Base-by-base conservation (phyloP, 2,797 vertebrate genomes). In the Sibirionetta formosa region DNA sequence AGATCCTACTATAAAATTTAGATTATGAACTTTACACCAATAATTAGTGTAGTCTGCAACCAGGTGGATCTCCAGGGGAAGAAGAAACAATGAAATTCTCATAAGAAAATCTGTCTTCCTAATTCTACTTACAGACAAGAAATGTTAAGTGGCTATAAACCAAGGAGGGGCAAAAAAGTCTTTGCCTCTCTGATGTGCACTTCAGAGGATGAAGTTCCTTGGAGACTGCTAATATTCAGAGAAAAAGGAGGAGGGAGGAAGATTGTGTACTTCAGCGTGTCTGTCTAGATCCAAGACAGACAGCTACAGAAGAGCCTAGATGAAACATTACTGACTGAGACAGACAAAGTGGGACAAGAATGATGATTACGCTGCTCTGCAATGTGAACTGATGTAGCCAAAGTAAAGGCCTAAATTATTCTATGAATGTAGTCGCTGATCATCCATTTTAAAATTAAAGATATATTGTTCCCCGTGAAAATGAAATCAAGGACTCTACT, bases 401-500 rank as follows among this genome's bases (percentile, higher is more conserved):
- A 17, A 80, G 50, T 64, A 42, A 88, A 1, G 1, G 82, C 38
- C 56, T 56, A 64, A 88, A 90, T 84, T 93, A 85, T 90, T 51
- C 81, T 65, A 40, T 91, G 88, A 96, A 94, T 94, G 63, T 66
- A 78, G 61, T 44, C 0, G 0, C 87, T 95, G 92, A 95, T 96
- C 87, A 91, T 29, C 91, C 81, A 31, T 95, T 97, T 91, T 42
- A 79, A 94, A 95, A 94, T 93, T 94, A 95, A 94, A 96, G 69
- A 79, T 68, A 95, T 42, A 94, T 96, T 94, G 91, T 95, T 94
- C 89, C 68, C 78, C 61, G 38, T 35, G 72, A 95, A 94, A 90
- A 89, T 88, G 91, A 95, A 97, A 96, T 96, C 93, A 96, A 80
- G 79, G 69, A 80, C 65, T 93, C 1, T 1, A 63, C 73, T 93